Conservation (phyloP, 2,888 invertebrate species). For the Drosophila rellima region DNA sequence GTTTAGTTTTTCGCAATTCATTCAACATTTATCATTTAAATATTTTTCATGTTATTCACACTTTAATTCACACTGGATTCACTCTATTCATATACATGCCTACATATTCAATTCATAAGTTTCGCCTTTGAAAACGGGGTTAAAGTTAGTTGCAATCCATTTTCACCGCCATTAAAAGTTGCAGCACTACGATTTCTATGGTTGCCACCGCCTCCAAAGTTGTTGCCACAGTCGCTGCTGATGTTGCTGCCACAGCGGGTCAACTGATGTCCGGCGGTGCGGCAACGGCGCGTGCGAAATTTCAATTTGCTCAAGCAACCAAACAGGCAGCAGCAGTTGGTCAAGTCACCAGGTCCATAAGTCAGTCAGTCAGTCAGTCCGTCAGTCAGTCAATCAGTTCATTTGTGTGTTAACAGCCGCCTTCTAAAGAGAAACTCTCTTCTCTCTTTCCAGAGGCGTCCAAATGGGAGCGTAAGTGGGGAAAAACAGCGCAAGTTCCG, state of each 20-base stretch:
- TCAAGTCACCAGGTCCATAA: conserved; percentile 18
- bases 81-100: neutral
- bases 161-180: conserved; percentile 15
- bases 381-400: conserved; percentile 21
- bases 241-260: conserved; percentile 39
- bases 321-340: conserved; percentile 16
- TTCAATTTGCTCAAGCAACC: conserved; percentile 34
- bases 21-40: neutral
- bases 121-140: conserved; percentile 12
- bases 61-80: neutral
- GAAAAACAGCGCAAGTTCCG: conserved; percentile 29
- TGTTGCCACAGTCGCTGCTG: conserved; percentile 22
- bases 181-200: conserved; percentile 2
- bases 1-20: neutral
- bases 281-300: conserved; percentile 35
- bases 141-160: conserved; percentile 27
- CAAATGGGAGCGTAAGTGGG: conserved; percentile 32
- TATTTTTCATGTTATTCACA: neutral
- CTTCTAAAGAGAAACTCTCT: conserved; percentile 44
- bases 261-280: conserved; percentile 38
- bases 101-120: neutral
- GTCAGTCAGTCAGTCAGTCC: conserved; percentile 32
- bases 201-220: conserved; percentile 4
- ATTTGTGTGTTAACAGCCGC: conserved; percentile 7
- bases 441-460: conserved; percentile 18